Conservation (phyloP, 2,113 vertebrate species). For the Theristicus caerulescens region DNA sequence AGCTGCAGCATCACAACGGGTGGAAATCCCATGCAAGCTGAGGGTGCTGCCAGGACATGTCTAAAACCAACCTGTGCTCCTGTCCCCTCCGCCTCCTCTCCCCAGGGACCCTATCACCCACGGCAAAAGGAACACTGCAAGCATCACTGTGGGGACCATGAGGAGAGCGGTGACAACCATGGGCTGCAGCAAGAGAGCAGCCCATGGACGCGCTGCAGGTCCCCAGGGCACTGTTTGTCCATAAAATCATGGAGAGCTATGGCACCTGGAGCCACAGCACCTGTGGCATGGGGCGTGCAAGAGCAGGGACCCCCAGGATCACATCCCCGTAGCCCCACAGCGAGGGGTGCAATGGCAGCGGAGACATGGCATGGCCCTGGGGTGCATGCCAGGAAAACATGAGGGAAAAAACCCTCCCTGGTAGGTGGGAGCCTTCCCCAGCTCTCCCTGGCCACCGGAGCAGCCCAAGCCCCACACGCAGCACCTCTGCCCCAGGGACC, state of each 20-base stretch:
- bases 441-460: not conserved
- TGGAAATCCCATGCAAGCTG: not conserved
- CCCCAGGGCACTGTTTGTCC: not conserved
- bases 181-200: not conserved
- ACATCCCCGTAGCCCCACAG: not conserved
- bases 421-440: not conserved
- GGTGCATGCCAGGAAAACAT: not conserved
- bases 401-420: fast-evolving
- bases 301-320: not conserved
- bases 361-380: fast-evolving
- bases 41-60: not conserved
- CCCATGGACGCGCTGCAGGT: fast-evolving
- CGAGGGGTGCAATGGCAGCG: not conserved
- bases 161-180: not conserved
- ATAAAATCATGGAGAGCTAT: not conserved
- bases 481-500: not conserved
- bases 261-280: not conserved
- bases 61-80: not conserved
- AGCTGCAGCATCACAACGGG: not conserved
- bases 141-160: fast-evolving
- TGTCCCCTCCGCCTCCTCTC: not conserved
- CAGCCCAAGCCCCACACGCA: not conserved
- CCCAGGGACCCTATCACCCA: not conserved
- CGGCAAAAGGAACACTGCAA: not conserved
- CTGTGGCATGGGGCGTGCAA: fast-evolving